These are phyloP conservation scores for Sceloporus tristichus DNA, from an alignment of 2,113 vertebrate genomes.

Conservation along the genomic window DNA sequence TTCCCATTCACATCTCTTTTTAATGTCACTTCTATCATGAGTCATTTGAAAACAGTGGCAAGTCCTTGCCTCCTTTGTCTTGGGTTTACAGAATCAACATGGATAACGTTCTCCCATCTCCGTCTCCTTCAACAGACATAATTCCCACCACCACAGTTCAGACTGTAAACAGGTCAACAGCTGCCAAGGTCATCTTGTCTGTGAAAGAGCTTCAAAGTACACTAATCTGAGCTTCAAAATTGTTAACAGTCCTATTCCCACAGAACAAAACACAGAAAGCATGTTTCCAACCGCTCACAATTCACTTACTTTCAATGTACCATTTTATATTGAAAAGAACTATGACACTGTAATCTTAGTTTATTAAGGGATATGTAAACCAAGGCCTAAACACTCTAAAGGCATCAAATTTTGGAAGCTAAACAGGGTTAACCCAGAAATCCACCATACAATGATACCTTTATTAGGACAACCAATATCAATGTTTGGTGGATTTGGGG, in stretches of 20 bases:
- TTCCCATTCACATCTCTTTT: background rate
- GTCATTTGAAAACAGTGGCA: fast-evolving
- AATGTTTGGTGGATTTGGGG: too few species aligned
- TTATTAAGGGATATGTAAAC: conserved; percentile 16
- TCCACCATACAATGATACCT: too few species aligned
- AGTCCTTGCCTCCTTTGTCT: background rate
- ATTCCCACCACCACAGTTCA: conserved; percentile 34
- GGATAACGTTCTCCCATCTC: background rate
- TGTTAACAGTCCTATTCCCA: background rate
- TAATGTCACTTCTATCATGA: background rate
- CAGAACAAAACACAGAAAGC: conserved; percentile 9
- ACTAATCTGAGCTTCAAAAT: background rate
- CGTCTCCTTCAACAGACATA: background rate
- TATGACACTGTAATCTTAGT: conserved; percentile 13
- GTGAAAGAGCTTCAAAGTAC: conserved; percentile 54
- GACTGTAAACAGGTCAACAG: conserved; percentile 61
- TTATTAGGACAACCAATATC: too few species aligned
- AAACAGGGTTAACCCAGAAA: too few species aligned
- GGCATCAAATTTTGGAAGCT: too few species aligned
- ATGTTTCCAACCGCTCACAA: conserved; percentile 14
- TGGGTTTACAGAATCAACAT: conserved; percentile 37
- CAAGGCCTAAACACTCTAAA: too few species aligned
- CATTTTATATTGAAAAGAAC: conserved; percentile 38
- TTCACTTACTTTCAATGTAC: conserved; percentile 46
- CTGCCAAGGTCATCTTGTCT: conserved; percentile 69